A percentile compares a stretch with the other conserved stretches of the same genome.
phyloP scores from a whole-genome alignment of 2,113 vertebrate genomes.

The Castor canadensis region DNA sequence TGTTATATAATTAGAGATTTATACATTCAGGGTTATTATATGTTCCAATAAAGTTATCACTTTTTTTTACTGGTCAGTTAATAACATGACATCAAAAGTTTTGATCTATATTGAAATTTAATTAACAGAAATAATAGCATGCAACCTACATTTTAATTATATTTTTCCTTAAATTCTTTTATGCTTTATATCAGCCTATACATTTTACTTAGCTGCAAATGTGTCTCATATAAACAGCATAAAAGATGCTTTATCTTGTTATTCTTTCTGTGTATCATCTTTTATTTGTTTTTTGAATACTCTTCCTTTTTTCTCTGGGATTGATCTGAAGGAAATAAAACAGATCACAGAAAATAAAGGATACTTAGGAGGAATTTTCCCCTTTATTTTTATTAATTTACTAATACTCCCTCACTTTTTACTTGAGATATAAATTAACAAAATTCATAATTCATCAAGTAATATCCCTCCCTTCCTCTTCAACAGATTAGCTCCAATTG shows the following conservation, averaged over 20 bases:
- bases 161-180: not conserved
- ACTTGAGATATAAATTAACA: not conserved
- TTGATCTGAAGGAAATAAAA: not conserved
- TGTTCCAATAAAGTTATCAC: not conserved
- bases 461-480: not conserved
- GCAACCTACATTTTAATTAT: not conserved
- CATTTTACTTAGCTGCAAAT: not conserved
- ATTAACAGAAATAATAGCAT: not conserved
- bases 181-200: not conserved
- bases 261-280: not conserved
- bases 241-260: not conserved
- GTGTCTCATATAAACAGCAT: not conserved
- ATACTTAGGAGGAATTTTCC: not conserved
- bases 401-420: not conserved
- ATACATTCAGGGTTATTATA: not conserved
- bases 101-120: not conserved
- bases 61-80: not conserved
- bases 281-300: not conserved
- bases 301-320: not conserved
- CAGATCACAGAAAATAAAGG: not conserved
- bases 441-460: not conserved
- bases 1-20: not conserved
- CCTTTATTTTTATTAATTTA: not conserved
- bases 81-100: not conserved
- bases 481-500: not conserved